A percentile compares a stretch with the other conserved stretches of the same genome.
phyloP scores from a whole-genome alignment of 2,113 vertebrate genomes.

The Brevimyrus niger region DNA sequence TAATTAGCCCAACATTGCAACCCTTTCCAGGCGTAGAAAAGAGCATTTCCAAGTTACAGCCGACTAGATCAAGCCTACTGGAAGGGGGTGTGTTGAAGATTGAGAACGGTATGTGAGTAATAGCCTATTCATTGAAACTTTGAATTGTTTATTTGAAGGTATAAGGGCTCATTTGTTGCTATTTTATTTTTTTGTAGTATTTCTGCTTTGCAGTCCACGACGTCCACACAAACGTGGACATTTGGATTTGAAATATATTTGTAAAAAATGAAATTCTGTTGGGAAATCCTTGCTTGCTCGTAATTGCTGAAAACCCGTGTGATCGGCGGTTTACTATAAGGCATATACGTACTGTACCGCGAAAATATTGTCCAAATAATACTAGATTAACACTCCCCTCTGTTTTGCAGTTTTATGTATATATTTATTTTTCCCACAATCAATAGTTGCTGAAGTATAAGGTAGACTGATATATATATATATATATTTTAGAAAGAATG shows the following conservation, averaged over 20 bases:
- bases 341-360: neutral
- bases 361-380: neutral
- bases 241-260: neutral
- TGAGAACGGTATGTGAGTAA: slow-evolving; percentile 25
- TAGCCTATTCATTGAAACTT: slow-evolving; percentile 29
- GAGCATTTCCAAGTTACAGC: slow-evolving; percentile 39
- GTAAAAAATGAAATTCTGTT: neutral
- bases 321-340: neutral
- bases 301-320: neutral
- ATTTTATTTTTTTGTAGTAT: neutral
- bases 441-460: neutral
- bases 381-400: neutral
- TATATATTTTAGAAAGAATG: neutral
- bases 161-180: neutral
- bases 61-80: slow-evolving; percentile 38
- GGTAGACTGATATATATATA: neutral
- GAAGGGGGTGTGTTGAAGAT: slow-evolving; percentile 34
- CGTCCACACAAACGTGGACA: neutral
- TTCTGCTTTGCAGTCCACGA: neutral
- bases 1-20: neutral
- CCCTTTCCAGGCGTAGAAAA: slow-evolving; percentile 31
- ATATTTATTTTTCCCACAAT: neutral
- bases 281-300: neutral
- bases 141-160: slow-evolving; percentile 19
- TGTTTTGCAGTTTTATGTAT: neutral